Evolutionary conservation across 2,113 vertebrate genomes (phyloP).

Genomic region (Bubo blakistoni): DNA sequence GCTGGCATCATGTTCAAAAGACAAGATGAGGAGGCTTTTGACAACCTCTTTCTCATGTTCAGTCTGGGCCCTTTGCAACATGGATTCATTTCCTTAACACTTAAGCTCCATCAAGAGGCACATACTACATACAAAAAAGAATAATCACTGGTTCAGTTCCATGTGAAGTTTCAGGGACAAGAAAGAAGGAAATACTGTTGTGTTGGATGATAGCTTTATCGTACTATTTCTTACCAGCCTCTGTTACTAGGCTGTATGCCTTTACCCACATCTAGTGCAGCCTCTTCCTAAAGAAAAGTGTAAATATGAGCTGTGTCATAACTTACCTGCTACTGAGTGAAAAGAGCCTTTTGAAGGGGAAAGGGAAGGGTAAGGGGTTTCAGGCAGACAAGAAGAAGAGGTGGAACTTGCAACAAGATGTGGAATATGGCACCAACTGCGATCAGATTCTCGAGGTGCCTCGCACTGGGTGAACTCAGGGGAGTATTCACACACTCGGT

Average conservation of each 20-base stretch:
- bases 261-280: not conserved
- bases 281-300: not conserved
- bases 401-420: not conserved
- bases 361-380: not conserved
- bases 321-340: not conserved
- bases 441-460: not conserved
- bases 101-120: not conserved
- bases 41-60: not conserved
- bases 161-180: not conserved
- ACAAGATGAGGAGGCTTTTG: not conserved
- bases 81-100: not conserved
- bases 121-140: not conserved
- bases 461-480: not conserved
- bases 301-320: not conserved
- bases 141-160: not conserved
- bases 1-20: accelerated
- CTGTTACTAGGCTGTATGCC: not conserved
- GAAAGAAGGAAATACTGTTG: not conserved
- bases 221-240: not conserved
- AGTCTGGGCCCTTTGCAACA: not conserved
- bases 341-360: not conserved
- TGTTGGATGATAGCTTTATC: not conserved
- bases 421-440: not conserved
- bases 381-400: not conserved
- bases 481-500: not conserved